phyloP scores from a whole-genome alignment of 1,140 invertebrate genomes.

The Zeugodacus cucurbitae region DNA sequence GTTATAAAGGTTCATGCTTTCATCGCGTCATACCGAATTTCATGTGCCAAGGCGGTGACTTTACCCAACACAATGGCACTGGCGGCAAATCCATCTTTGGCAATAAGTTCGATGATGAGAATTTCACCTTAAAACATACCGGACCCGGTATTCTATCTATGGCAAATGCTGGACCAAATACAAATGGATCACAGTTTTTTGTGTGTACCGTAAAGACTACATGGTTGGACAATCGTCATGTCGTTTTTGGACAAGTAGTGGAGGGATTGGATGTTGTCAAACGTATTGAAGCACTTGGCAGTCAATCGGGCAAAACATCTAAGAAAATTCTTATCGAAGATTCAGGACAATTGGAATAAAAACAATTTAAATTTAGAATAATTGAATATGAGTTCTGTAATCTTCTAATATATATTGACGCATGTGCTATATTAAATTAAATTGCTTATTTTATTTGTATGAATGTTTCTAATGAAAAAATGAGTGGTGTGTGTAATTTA shows the following conservation, averaged over 20 bases:
- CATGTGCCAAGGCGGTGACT: slow-evolving; percentile 96
- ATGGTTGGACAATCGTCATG: slow-evolving; percentile 95
- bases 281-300: slow-evolving; percentile 83
- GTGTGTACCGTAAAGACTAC: slow-evolving; percentile 91
- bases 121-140: slow-evolving; percentile 92
- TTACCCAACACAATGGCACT: slow-evolving; percentile 92
- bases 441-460: not conserved
- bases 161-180: slow-evolving; percentile 95
- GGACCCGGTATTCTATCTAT: slow-evolving; percentile 89
- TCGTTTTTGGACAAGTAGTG: slow-evolving; percentile 93
- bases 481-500: not conserved
- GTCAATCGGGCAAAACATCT: slow-evolving; percentile 83
- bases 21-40: slow-evolving; percentile 96
- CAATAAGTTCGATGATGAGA: slow-evolving; percentile 92
- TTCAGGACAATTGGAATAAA: slow-evolving; percentile 77
- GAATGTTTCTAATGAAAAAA: not conserved
- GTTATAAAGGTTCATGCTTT: slow-evolving; percentile 89
- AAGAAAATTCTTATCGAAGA: slow-evolving; percentile 84
- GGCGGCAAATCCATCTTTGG: slow-evolving; percentile 96
- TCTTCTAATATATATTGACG: not conserved
- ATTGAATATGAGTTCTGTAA: not conserved
- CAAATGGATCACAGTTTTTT: slow-evolving; percentile 97
- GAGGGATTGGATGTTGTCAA: slow-evolving; percentile 96
- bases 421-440: not conserved
- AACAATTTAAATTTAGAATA: not conserved